Evolutionary conservation across 1,140 invertebrate genomes (phyloP).

Genomic region (Dinothrombium tinctorium): DNA sequence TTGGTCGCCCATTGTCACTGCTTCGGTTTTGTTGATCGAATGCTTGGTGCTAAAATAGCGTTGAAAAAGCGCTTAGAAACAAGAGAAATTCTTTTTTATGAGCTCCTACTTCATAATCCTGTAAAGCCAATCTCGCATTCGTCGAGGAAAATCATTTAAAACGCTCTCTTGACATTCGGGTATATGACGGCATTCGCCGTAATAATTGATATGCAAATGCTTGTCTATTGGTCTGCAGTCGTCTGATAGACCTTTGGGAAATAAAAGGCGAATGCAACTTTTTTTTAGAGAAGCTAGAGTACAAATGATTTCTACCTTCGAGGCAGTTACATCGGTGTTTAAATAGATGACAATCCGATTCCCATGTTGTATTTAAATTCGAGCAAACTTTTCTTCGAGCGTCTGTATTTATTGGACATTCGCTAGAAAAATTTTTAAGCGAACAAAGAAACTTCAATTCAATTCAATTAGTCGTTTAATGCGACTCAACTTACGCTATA

Average conservation of each 20-base stretch:
- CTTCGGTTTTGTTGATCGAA: too few species aligned
- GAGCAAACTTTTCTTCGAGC: constrained; percentile 44
- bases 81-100: too few species aligned
- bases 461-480: neutral
- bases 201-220: constrained; percentile 81
- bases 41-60: too few species aligned
- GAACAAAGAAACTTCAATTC: neutral
- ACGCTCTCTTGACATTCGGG: constrained; percentile 53
- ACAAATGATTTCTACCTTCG: too few species aligned
- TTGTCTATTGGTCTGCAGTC: constrained; percentile 45
- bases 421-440: constrained; percentile 3
- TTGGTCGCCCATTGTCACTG: too few species aligned
- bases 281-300: neutral
- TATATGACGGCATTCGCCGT: constrained; percentile 25
- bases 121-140: constrained; percentile 90
- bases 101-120: constrained; percentile 66
- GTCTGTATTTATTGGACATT: constrained; percentile 8
- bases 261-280: neutral
- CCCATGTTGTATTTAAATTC: constrained; percentile 77
- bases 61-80: too few species aligned
- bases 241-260: constrained; percentile 13
- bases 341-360: constrained; percentile 73
- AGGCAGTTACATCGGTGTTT: constrained; percentile 68
- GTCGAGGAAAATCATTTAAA: constrained; percentile 65
- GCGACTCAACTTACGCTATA: constrained; percentile 30